Percentiles rank a stretch among this genome's conserved stretches.
These are phyloP conservation scores for Phylloscopus trochilus DNA, from an alignment of 2,113 vertebrate species.

Conservation along the genomic window DNA sequence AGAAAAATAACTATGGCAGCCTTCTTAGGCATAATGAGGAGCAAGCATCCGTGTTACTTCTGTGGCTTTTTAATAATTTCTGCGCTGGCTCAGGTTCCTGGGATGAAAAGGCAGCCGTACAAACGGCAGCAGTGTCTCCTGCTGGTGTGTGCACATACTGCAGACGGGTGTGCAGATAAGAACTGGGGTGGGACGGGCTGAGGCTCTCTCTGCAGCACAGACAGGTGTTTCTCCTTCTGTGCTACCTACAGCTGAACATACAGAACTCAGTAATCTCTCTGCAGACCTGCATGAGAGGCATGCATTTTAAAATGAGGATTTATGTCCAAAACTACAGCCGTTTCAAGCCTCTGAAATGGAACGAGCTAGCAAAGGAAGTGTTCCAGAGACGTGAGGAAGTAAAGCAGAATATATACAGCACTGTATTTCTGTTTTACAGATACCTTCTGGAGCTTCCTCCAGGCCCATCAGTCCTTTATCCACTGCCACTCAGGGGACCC, in stretches of 20 bases:
- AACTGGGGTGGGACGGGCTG: background rate
- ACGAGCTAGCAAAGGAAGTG: background rate
- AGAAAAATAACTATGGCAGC: background rate
- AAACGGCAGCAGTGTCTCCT: constrained; percentile 59
- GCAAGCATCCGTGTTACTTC: background rate
- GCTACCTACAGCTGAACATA: background rate
- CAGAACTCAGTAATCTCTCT: background rate
- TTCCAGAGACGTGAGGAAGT: background rate
- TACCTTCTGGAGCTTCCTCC: constrained; percentile 69
- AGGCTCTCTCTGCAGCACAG: background rate
- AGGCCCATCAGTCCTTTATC: constrained; percentile 70
- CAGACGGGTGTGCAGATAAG: background rate
- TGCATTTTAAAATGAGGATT: background rate
- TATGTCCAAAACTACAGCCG: background rate
- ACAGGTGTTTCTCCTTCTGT: background rate
- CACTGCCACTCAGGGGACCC: background rate
- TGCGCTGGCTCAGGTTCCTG: background rate
- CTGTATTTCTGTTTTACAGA: constrained; percentile 59
- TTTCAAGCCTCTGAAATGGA: background rate
- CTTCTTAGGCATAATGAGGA: background rate
- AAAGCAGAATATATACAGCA: background rate
- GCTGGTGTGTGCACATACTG: constrained; percentile 1
- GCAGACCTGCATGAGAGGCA: background rate
- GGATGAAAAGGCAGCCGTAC: background rate
- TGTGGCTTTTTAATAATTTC: background rate